phyloP scores from a whole-genome alignment of 2,888 invertebrate species.

The Lasioglossum calceatum region DNA sequence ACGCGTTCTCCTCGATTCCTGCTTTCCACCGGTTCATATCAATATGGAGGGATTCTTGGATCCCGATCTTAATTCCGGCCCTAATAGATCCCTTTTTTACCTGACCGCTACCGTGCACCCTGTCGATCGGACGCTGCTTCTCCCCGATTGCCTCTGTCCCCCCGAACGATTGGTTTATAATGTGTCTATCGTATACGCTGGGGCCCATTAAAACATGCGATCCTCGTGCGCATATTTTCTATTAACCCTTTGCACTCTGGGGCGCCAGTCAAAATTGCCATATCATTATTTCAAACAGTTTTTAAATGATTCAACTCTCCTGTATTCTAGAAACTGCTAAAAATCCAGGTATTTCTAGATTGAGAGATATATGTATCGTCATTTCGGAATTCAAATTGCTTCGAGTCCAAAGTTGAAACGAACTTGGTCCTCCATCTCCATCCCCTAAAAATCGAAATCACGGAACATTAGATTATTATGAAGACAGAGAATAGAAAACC shows the following conservation, averaged over 20 bases:
- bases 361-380: too few relatives aligned
- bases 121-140: not conserved
- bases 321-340: too few relatives aligned
- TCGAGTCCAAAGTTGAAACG: too few relatives aligned
- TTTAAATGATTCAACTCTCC: too few relatives aligned
- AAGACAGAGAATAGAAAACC: rapidly evolving
- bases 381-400: too few relatives aligned
- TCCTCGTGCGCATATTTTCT: not conserved
- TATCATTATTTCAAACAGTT: too few relatives aligned
- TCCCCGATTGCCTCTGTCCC: not conserved
- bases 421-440: not conserved
- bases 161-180: not conserved
- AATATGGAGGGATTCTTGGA: slow-evolving; percentile 37
- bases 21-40: slow-evolving; percentile 26
- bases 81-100: slow-evolving; percentile 11
- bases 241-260: not conserved
- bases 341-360: too few relatives aligned
- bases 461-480: not conserved
- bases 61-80: slow-evolving; percentile 12
- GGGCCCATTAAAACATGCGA: not conserved
- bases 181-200: not conserved
- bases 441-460: not conserved
- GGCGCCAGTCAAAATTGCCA: too few relatives aligned
- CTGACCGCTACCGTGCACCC: not conserved
- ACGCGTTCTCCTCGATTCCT: not conserved